Base-by-base conservation (phyloP, 1,140 invertebrate species). In the Drosophila grimshawi region DNA sequence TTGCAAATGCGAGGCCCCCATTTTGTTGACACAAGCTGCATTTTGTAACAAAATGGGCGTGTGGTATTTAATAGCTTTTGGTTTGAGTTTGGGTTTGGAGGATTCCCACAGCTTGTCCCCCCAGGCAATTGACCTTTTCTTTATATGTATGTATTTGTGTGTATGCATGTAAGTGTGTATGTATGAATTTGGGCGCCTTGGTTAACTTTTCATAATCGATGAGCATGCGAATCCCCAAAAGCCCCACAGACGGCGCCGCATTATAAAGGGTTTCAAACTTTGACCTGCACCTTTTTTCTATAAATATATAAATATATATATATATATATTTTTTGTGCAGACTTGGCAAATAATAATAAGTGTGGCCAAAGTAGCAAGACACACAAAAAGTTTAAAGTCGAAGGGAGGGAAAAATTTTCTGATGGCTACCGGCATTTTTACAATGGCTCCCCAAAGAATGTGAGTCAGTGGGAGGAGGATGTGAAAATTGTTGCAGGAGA, bases 161-260 rank as follows among this genome's bases (percentile, higher is more conserved):
- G 19, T 71, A 48, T 71, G 27, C 61, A 43, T 10, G 10, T n/a
- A n/a, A n/a, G n/a, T 43, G 6, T 43, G 3, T 43, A n/a, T 43
- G 39, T 10, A 2, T 43, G 39, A 4, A n/a, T 71, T 30, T 64
- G 19, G 61, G 60, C 60, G 53, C 6, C 59, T 86, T 78, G 72
- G 64, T 71, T 75, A 86, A 81, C 74, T 85, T 85, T 86, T 86
- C 82, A 86, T 86, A 86, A 86, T 86, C 81, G 81, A 86, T 81
- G 81, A 81, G 70, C 81, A 51, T 53, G 73, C 78, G 60, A 78
- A 78, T 70, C 74, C 65, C 81, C 63, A 32, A 30, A 29, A 45
- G 39, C 29, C 41, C 2, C 61, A 61, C 72, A 76, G 72, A 71
- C 67, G 73, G 60, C 61, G 68, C 32, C 76, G 66, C 81, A 74